Evolutionary conservation across 2,888 invertebrate genomes (phyloP).

Genomic region (Acanthococcus lagerstroemiae): DNA sequence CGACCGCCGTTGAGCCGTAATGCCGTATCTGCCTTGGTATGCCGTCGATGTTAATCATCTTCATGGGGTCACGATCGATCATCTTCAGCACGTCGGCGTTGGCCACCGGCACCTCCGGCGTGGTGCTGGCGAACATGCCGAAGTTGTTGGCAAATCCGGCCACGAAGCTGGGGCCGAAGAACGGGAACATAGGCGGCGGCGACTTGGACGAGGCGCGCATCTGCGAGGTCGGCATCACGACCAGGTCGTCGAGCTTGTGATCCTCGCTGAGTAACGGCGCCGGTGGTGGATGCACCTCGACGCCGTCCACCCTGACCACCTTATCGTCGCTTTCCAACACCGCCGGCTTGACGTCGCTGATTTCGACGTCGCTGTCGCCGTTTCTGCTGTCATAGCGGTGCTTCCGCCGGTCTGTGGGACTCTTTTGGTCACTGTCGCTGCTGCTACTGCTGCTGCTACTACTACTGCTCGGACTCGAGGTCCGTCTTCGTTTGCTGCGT

Average conservation of each 20-base stretch:
- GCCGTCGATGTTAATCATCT: slow-evolving; percentile 72
- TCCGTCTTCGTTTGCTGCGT: not conserved
- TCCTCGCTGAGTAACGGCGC: not conserved
- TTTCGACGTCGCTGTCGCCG: no score
- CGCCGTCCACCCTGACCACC: not conserved
- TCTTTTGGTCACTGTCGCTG: not conserved
- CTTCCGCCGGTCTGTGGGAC: no score
- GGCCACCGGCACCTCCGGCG: slow-evolving; percentile 43
- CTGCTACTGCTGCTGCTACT: not conserved
- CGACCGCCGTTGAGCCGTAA: slow-evolving; percentile 73
- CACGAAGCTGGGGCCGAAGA: slow-evolving; percentile 1
- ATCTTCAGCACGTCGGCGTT: slow-evolving; percentile 46
- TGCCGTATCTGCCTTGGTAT: slow-evolving; percentile 70
- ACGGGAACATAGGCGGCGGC: slow-evolving; percentile 29
- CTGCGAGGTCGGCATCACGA: slow-evolving; percentile 4
- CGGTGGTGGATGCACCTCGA: not conserved
- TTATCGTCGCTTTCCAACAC: not conserved
- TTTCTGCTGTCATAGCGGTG: no score
- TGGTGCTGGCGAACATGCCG: slow-evolving; percentile 18
- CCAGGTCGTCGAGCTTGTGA: not conserved
- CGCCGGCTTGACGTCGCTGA: not conserved
- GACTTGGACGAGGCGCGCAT: not conserved
- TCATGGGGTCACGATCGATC: slow-evolving; percentile 58
- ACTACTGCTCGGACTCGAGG: not conserved
- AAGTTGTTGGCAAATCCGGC: slow-evolving; percentile 11